Percentiles rank a stretch among this genome's conserved stretches.
Evolutionary conservation across 2,888 invertebrate genomes (phyloP).

Genomic region (Fragum sueziense): DNA sequence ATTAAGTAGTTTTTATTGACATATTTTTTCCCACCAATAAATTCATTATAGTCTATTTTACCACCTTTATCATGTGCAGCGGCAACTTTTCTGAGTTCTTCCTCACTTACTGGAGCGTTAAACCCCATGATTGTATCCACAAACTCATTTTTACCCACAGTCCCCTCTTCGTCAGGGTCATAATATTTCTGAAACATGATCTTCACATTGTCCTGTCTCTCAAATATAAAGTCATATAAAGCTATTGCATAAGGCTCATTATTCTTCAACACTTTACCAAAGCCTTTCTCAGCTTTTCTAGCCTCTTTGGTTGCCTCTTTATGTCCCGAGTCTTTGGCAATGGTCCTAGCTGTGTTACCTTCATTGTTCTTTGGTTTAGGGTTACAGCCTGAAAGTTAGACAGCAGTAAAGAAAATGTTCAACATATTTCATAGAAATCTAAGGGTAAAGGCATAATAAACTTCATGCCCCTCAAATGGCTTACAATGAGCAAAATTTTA

Average conservation of each 20-base stretch:
- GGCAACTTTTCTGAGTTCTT: slow-evolving; percentile 75
- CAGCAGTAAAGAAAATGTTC: too few species aligned
- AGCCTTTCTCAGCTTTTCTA: slow-evolving; percentile 81
- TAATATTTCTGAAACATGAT: slow-evolving; percentile 76
- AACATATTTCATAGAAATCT: too few species aligned
- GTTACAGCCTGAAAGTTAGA: slow-evolving; percentile 79
- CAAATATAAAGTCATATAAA: slow-evolving; percentile 80
- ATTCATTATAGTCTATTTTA: slow-evolving; percentile 79
- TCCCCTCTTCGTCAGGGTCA: slow-evolving; percentile 78
- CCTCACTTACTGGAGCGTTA: slow-evolving; percentile 77
- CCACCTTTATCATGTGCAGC: slow-evolving; percentile 78
- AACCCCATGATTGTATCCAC: slow-evolving; percentile 73
- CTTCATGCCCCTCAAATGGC: too few species aligned
- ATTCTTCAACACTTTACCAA: slow-evolving; percentile 80
- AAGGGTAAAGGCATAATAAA: too few species aligned
- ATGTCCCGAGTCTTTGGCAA: slow-evolving; percentile 81
- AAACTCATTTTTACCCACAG: slow-evolving; percentile 76
- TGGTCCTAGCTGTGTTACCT: slow-evolving; percentile 76
- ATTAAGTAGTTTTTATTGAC: slow-evolving; percentile 81
- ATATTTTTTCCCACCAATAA: slow-evolving; percentile 81
- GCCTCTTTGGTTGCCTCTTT: slow-evolving; percentile 81
- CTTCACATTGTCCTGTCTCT: slow-evolving; percentile 69
- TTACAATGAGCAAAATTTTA: too few species aligned
- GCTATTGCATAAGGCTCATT: slow-evolving; percentile 80
- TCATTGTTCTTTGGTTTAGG: slow-evolving; percentile 82